These are phyloP conservation scores for Standfussiana lucernea DNA, from an alignment of 2,888 invertebrate genomes.

Conservation along the genomic window DNA sequence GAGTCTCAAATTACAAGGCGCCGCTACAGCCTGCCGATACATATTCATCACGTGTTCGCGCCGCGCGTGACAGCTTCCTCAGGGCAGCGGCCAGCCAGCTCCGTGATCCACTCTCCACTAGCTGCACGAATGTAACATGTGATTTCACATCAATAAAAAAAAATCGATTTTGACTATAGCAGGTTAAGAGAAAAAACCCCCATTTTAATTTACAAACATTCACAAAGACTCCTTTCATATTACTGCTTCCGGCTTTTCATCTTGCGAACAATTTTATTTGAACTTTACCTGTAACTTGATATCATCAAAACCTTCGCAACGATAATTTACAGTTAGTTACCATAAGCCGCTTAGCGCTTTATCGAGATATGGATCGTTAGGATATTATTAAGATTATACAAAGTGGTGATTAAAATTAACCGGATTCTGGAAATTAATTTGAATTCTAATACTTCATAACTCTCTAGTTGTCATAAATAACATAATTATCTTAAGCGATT, in stretches of 20 bases:
- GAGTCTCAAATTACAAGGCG: conserved; percentile 90
- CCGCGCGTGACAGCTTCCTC: conserved; percentile 90
- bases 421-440: conserved; percentile 56
- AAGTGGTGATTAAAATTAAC: conserved; percentile 55
- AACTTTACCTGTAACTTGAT: conserved; percentile 41
- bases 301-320: conserved; percentile 45
- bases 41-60: conserved; percentile 89
- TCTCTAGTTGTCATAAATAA: conserved; percentile 57
- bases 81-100: conserved; percentile 72
- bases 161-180: background rate
- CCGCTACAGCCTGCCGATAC: conserved; percentile 87
- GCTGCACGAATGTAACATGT: conserved; percentile 28
- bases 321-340: conserved; percentile 56
- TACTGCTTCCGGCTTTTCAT: conserved; percentile 34
- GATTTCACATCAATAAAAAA: conserved; percentile 29
- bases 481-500: conserved; percentile 59
- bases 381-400: conserved; percentile 47
- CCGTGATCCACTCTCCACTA: conserved; percentile 36
- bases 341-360: conserved; percentile 52
- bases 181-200: background rate
- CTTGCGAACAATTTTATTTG: conserved; percentile 18
- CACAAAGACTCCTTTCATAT: conserved; percentile 6
- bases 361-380: conserved; percentile 53
- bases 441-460: conserved; percentile 42
- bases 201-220: background rate